Conservation (phyloP, 2,113 vertebrate species). For the Mustelus asterias region DNA sequence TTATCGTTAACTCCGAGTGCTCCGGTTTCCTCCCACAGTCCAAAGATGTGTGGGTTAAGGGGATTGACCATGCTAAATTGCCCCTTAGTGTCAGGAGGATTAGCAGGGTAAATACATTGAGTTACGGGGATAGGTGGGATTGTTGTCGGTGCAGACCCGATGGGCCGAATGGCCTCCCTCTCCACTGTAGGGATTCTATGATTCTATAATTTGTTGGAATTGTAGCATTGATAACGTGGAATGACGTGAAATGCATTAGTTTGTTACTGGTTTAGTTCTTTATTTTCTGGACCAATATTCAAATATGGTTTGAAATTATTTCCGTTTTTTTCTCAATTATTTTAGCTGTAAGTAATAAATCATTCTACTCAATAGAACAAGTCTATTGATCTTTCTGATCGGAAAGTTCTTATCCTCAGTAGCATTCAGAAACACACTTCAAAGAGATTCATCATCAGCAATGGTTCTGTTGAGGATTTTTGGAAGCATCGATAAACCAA, state of each 20-base stretch:
- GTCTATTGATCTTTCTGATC: too few species aligned
- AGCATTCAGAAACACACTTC: not conserved
- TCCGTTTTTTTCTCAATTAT: not conserved
- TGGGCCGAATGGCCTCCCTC: too few species aligned
- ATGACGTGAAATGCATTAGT: not conserved
- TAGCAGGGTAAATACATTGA: too few species aligned
- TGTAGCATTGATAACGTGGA: not conserved
- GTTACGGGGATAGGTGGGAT: too few species aligned
- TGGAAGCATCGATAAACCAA: constrained; percentile 58
- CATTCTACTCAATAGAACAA: not conserved
- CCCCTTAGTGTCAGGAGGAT: too few species aligned
- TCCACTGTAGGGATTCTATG: too few species aligned
- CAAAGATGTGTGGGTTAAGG: too few species aligned
- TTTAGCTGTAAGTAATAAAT: not conserved
- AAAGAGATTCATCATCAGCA: not conserved
- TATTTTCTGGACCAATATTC: not conserved
- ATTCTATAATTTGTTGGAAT: not conserved
- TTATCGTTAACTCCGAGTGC: too few species aligned
- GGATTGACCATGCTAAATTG: too few species aligned
- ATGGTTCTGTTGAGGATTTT: too few species aligned
- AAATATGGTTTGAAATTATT: not conserved
- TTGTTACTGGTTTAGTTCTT: not conserved
- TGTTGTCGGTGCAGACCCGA: too few species aligned
- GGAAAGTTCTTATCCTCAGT: not conserved
- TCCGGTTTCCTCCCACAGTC: too few species aligned